Conservation (phyloP, 2,888 invertebrate species). For the Macrosiphum euphorbiae region DNA sequence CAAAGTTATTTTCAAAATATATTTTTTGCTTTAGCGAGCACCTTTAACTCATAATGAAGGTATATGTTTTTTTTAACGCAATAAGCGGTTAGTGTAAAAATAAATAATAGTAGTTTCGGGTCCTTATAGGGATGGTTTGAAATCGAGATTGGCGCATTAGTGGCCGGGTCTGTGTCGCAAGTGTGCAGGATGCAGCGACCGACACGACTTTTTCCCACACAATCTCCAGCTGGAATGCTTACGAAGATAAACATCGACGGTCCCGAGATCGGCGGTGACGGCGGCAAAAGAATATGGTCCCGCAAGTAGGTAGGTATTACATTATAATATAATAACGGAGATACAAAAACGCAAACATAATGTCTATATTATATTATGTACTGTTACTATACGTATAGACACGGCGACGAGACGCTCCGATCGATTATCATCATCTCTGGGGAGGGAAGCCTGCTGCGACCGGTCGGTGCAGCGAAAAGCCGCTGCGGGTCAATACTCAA, state of each 20-base stretch:
- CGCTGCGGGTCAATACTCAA: neutral
- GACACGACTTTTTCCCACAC: neutral
- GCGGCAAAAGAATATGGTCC: neutral
- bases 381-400: neutral
- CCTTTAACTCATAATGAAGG: neutral
- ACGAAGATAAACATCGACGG: slow-evolving; percentile 6
- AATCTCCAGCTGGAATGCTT: neutral
- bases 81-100: too few species aligned
- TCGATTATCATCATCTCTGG: neutral
- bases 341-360: neutral
- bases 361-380: neutral
- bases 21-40: neutral
- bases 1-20: neutral
- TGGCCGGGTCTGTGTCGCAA: neutral
- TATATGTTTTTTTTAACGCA: too few species aligned
- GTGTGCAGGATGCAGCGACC: neutral
- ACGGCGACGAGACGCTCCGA: neutral
- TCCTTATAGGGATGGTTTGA: neutral
- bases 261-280: neutral
- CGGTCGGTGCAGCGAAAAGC: neutral
- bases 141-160: neutral
- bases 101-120: neutral
- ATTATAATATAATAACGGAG: neutral
- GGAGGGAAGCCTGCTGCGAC: neutral
- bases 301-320: neutral